Evolutionary conservation across 2,113 vertebrate genomes (phyloP), one percentile per base, ranked within the genome.

Genomic region (Planiliza haematocheilus): DNA sequence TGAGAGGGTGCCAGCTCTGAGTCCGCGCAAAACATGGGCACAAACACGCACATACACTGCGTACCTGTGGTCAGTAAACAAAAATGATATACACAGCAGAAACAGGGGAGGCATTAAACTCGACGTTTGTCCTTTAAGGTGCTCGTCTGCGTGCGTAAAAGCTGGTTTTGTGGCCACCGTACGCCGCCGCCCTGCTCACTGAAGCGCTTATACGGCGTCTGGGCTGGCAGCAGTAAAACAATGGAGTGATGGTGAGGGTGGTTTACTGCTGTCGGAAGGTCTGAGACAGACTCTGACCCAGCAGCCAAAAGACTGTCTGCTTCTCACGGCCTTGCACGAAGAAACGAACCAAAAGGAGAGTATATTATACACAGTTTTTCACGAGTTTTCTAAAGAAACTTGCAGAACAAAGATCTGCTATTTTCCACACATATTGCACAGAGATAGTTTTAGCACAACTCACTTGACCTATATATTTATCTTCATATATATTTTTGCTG

Each of bases 281-380:
- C 81, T 75, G 81, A 77, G 83, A 83, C 83, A 75, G 70, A 82
- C 39, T 81, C 81, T 84, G 86, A 89, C 81, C 85, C 67, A 74
- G 53, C 71, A 69, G 75, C 69, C 81, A 60, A 57, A 74, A 76
- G 68, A 83, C 73, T 74, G 84, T 88, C 89, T 87, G 85, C 74
- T 92, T 91, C 89, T 88, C 89, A 88, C 86, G 82, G 74, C 61
- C 45, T 43, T 36, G 65, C 59, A 42, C 20, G 16, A 9, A 48
- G 20, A 1, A 16, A 50, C 45, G 4, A 45, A 49, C 12, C 45
- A 17, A 38, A 43, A 42, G 4, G 59, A n/a, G 3, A 12, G 46
- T 10, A 12, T 16, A 4, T 21, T 45, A 17, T 11, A 3, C 9
- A 7, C 18, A 34, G 48, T 21, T 16, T 53, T 13, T 18, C 16